Evolutionary conservation across 2,113 vertebrate genomes (phyloP), one percentile per base, ranked within the genome.

Genomic region (Ascaphus truei): DNA sequence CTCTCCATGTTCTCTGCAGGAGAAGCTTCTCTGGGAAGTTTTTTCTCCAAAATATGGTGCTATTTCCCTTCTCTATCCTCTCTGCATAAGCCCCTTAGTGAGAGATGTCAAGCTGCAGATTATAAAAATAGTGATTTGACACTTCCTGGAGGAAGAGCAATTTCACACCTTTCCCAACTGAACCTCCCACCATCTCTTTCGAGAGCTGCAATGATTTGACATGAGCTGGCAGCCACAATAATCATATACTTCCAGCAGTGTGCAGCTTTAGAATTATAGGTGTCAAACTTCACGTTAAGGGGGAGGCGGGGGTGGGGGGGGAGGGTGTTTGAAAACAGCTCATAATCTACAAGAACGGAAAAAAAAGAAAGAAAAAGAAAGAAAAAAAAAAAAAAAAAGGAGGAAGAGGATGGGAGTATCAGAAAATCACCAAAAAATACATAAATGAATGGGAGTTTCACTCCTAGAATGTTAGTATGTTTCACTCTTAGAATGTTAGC

Each of bases 181-280:
- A 56, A 11, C 36, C 51, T 67, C 36, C 25, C 51, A 37, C 29
- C 20, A 47, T 58, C 56, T 23, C 56, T 15, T 10, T 15, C 22
- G 55, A 68, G n/a, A 68, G 66, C 29, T 23, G 37, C 29, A 36
- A 30, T 48, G 31, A 50, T 68, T 59, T 59, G 66, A 68, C 30
- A 60, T 37, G 55, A 50, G 30, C 56, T 50, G 66, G 66, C 55
- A 68, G 66, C 30, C 55, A 58, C 34, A 20, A 37, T 68, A 59
- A 68, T 68, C 43, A 59, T 25, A 48, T 30, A 48, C 43, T 48
- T 58, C 34, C 22, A 33, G 25, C 43, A 47, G 29, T 36, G 18
- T 27, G 16, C 43, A 51, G 43, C 25, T 7, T 39, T 13, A 12
- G 18, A 60, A 59, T 50, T 48, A 68, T 18, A 51, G 39, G 41